Base-by-base conservation (phyloP, 2,113 vertebrate genomes). In the Etheostoma cragini region DNA sequence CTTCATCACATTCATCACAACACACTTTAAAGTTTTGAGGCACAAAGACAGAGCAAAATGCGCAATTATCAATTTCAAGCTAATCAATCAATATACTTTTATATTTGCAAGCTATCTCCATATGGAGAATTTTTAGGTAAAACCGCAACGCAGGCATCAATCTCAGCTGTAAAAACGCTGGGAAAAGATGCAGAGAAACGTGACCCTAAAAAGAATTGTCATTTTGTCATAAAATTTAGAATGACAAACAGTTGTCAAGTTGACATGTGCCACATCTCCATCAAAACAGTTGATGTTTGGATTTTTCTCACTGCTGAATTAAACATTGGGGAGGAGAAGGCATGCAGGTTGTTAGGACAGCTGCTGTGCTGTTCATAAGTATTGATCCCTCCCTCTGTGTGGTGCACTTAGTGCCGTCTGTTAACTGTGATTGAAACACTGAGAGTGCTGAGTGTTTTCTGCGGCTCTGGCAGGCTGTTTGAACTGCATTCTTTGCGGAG, bases 351-450 rank as follows among this genome's bases (percentile, higher is more conserved):
- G 80, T 75, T 70, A 58, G 26, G 53, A 65, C 78, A 84, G 75
- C 84, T 85, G 77, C 80, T 50, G 74, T n/a, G 70, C 83, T 71
- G 64, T 66, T 54, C 69, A 53, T 52, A 22, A 17, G 52, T 75
- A 83, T 81, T 78, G 80, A 89, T 88, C 86, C 47, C 72, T 62
- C 30, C 62, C 53, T 76, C 79, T 73, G 30, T 12, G 69, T 24
- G 57, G 67, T 73, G 76, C 81, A 88, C 87, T 88, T 83, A 85
- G 71, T 21, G n/a, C 33, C 4, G 1, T 80, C 76, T 75, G 73
- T 12, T 65, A 49, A 38, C 74, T 56, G 60, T 68, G 26, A 50
- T 14, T 72, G 69, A 68, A 56, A 53, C 38, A 0, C 57, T 10
- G 62, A 26, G 63, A 57, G 49, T n/a, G 61, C 47, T 60, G 33